Evolutionary conservation across 1,140 invertebrate genomes (phyloP), one percentile per base, ranked within the genome.

Genomic region (Hydropsyche tenuis): DNA sequence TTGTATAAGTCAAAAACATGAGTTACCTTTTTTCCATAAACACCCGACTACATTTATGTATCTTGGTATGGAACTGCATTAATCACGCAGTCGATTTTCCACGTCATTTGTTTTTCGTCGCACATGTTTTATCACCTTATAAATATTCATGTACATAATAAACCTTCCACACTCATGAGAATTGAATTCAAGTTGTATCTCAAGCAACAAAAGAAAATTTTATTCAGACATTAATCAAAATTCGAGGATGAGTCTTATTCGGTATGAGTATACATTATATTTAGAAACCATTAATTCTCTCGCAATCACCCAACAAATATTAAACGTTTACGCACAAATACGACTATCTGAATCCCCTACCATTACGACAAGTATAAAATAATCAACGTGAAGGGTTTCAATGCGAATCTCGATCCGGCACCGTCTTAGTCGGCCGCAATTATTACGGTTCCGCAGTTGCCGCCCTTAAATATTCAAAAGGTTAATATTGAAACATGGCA

Each of bases 401-500:
- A 37, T 37, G 3, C 30, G 30, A 37, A 37, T 37, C 30, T 37
- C 30, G 30, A 37, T 37, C 56, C 45, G 25, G 62, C n/a, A n/a
- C 0, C 69, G 69, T 62, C 70, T 72, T 63, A 48, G 30, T 72
- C 11, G 69, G 11, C 30, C 23, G 43, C 62, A 72, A 72, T 72
- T 72, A 72, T 72, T 72, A 63, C 60, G 70, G 60, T 63, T 42
- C 45, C 60, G 63, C 23, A 16, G 23, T 22, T 12, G 68, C 53
- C 16, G 27, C 56, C 71, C 60, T 72, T 46, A 63, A 73, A 73
- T 73, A 73, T 73, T 73, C 63, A 73, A 53, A 73, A 73, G 45
- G 71, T 73, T 73, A 72, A 73, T 73, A 66, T 73, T 73, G 62
- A 73, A 30, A 64, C 71, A 65, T 63, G 56, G 63, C 42, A 43